A percentile compares a stretch with the other conserved stretches of the same genome.
Conservation (phyloP, 2,113 vertebrate genomes). For the Scytalopus superciliaris region DNA sequence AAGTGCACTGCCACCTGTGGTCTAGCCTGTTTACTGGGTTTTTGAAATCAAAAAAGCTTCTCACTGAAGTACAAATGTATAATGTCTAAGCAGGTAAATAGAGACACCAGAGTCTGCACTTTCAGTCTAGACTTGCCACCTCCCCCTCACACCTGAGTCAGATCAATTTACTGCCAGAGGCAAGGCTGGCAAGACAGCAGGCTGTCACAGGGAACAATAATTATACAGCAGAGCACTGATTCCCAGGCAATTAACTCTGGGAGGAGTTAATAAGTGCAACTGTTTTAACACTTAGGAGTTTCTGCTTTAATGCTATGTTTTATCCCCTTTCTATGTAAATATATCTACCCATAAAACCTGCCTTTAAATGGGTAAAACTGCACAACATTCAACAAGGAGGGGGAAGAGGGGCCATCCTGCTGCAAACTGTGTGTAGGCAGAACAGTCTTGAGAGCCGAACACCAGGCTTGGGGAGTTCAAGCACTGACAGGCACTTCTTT, state of each 20-base stretch:
- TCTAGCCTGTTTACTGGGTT: not conserved
- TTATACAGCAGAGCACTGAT: not conserved
- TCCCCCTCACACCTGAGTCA: constrained; percentile 37
- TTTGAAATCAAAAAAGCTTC: not conserved
- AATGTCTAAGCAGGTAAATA: not conserved
- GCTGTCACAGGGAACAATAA: not conserved
- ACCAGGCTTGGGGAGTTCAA: not conserved
- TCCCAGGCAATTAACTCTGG: not conserved
- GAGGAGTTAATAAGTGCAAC: not conserved
- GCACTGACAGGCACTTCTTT: not conserved
- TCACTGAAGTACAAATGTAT: not conserved
- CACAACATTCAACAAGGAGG: not conserved
- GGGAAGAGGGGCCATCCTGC: not conserved
- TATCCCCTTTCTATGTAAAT: not conserved
- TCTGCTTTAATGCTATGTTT: not conserved
- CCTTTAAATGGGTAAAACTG: not conserved
- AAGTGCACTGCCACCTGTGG: not conserved
- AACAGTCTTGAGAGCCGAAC: not conserved
- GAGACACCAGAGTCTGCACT: not conserved
- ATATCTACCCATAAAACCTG: not conserved
- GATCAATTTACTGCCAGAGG: not conserved
- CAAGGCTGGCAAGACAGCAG: not conserved
- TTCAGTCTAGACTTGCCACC: constrained; percentile 11
- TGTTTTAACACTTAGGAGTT: not conserved
- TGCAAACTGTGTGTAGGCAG: not conserved